These are phyloP conservation scores for Chiroxiphia lanceolata DNA, from an alignment of 2,797 vertebrate species.

Conservation along the genomic window DNA sequence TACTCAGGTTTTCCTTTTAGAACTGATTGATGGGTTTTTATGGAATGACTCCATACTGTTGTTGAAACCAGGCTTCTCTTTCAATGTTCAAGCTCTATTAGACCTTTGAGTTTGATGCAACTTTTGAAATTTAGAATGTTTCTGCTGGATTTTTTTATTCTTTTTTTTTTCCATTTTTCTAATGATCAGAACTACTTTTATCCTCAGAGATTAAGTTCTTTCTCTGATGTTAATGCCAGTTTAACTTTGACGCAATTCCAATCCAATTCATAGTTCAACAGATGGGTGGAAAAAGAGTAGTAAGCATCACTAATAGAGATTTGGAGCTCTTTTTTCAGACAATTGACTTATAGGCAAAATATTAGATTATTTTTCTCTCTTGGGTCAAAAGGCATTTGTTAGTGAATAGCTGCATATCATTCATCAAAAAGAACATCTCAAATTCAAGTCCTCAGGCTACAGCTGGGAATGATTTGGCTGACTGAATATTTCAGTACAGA, in stretches of 20 bases:
- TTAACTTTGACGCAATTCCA: conserved; percentile 47
- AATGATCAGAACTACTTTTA: neutral
- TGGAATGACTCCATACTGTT: neutral
- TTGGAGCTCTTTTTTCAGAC: neutral
- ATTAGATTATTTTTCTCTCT: conserved; percentile 18
- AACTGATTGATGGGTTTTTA: neutral
- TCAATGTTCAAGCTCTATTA: neutral
- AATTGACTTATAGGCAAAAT: conserved; percentile 33
- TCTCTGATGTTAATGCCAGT: conserved; percentile 16
- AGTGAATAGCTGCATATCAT: neutral
- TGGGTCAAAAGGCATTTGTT: conserved; percentile 4
- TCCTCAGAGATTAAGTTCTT: neutral
- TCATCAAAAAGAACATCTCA: neutral
- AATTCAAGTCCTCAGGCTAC: neutral
- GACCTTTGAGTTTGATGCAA: neutral
- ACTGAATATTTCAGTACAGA: conserved; percentile 19
- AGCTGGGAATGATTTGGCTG: conserved; percentile 34
- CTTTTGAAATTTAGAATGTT: neutral
- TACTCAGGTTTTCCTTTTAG: neutral
- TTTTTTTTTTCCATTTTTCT: neutral
- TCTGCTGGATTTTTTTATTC: neutral
- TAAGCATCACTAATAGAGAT: neutral
- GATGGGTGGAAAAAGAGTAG: conserved; percentile 2
- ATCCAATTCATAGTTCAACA: conserved; percentile 45
- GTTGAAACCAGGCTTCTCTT: neutral